These are phyloP conservation scores for Tuta absoluta DNA, from an alignment of 2,888 invertebrate species.

Conservation along the genomic window DNA sequence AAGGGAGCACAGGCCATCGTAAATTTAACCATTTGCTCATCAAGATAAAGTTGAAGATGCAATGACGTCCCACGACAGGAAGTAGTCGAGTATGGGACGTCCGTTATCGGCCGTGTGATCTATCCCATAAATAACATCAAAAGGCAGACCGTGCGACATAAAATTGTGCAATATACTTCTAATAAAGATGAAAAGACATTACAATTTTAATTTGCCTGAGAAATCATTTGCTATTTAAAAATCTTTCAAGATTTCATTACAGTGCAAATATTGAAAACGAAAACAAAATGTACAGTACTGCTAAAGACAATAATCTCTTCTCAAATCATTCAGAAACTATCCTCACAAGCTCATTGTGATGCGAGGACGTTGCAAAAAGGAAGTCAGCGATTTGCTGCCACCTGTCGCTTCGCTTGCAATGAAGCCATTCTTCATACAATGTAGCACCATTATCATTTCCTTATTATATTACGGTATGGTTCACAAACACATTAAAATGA, in stretches of 20 bases:
- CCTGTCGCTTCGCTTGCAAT: constrained; percentile 41
- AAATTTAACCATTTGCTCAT: constrained; percentile 3
- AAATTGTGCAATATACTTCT: constrained; percentile 7
- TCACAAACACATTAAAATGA: not conserved
- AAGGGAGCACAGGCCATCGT: not conserved
- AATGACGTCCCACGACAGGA: constrained; percentile 25
- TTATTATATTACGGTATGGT: not conserved
- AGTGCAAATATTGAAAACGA: not conserved
- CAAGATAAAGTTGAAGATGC: not conserved
- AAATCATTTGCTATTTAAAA: not conserved
- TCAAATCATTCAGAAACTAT: not conserved
- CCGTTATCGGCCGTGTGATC: constrained; percentile 29
- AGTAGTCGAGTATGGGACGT: constrained; percentile 29
- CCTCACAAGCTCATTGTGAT: constrained; percentile 24
- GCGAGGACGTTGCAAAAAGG: constrained; percentile 46
- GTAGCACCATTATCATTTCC: constrained; percentile 4
- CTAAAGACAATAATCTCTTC: too few relatives aligned
- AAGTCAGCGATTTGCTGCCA: constrained; percentile 54
- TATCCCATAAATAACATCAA: constrained; percentile 23
- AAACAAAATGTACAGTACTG: too few relatives aligned
- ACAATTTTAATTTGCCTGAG: not conserved
- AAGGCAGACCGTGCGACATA: constrained; percentile 9
- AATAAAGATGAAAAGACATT: not conserved
- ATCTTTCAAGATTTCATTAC: not conserved
- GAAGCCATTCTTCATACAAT: constrained; percentile 30